Conservation (phyloP, 2,888 invertebrate species). For the Cordilura impudica region DNA sequence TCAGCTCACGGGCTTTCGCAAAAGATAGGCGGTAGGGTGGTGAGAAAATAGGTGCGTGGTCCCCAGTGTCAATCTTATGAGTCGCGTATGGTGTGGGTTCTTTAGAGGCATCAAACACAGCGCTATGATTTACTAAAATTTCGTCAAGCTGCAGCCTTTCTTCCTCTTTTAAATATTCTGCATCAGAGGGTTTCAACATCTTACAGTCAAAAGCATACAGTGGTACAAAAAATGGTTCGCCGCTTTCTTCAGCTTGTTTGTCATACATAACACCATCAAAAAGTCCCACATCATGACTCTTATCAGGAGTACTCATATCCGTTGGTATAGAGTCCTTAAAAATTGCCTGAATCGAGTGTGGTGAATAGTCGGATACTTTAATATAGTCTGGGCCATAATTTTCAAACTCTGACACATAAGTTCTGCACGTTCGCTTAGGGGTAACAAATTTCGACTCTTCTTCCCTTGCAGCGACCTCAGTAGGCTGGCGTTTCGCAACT, state of each 20-base stretch:
- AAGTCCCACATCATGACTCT: not conserved
- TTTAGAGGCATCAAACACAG: conserved; percentile 11
- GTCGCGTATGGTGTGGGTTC: not conserved
- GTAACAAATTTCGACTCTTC: too few species aligned
- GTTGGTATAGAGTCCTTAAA: conserved; percentile 27
- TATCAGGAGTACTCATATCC: conserved; percentile 30
- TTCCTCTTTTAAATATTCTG: not conserved
- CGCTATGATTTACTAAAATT: conserved; percentile 4
- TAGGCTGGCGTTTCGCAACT: not conserved
- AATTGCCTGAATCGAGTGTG: too few species aligned
- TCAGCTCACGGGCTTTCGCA: conserved; percentile 53
- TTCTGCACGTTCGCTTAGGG: not conserved
- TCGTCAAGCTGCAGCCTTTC: conserved; percentile 22
- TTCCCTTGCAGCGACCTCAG: not conserved
- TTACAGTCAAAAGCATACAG: conserved; percentile 23
- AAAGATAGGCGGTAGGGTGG: conserved; percentile 71
- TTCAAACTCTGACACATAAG: conserved; percentile 35
- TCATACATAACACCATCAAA: conserved; percentile 21
- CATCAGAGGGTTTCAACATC: conserved; percentile 33
- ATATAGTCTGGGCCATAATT: conserved; percentile 22
- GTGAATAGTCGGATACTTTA: conserved; percentile 24
- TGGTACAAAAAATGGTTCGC: not conserved
- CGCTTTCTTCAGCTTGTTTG: not conserved
- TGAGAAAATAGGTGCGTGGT: too few species aligned
- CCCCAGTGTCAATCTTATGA: too few species aligned